A percentile compares a stretch with the other conserved stretches of the same genome.
These are phyloP conservation scores for Chamaea fasciata DNA, from an alignment of 2,113 vertebrate species.

Conservation along the genomic window DNA sequence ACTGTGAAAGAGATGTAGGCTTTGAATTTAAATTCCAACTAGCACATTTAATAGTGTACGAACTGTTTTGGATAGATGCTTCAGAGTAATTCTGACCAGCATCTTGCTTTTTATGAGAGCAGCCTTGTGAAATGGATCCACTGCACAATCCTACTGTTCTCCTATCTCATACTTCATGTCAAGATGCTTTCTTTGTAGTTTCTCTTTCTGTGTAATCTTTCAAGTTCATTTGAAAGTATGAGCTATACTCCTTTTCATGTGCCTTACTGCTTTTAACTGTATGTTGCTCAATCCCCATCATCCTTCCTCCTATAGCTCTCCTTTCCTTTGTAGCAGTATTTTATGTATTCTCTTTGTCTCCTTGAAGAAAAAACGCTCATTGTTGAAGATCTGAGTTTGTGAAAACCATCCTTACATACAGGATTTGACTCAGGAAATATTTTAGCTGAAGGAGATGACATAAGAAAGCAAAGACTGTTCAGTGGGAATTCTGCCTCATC, in stretches of 20 bases:
- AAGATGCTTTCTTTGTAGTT: not conserved
- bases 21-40: constrained; percentile 59
- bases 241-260: not conserved
- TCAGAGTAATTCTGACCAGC: not conserved
- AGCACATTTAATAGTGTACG: constrained; percentile 13
- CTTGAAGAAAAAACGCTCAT: not conserved
- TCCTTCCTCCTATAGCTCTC: not conserved
- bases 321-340: not conserved
- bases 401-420: not conserved
- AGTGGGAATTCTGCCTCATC: not conserved
- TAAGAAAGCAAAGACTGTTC: not conserved
- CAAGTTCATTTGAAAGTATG: not conserved
- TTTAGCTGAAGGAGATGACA: not conserved
- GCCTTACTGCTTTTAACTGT: not conserved
- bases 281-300: not conserved
- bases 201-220: not conserved
- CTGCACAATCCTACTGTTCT: not conserved
- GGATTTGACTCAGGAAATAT: not conserved
- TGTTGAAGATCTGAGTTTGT: not conserved
- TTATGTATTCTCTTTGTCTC: not conserved
- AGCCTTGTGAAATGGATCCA: not conserved
- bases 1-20: constrained; percentile 56
- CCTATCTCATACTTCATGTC: not conserved
- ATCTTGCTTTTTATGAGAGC: not conserved
- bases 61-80: not conserved